phyloP scores from a whole-genome alignment of 1,140 invertebrate genomes.

The Agrilus planipennis region DNA sequence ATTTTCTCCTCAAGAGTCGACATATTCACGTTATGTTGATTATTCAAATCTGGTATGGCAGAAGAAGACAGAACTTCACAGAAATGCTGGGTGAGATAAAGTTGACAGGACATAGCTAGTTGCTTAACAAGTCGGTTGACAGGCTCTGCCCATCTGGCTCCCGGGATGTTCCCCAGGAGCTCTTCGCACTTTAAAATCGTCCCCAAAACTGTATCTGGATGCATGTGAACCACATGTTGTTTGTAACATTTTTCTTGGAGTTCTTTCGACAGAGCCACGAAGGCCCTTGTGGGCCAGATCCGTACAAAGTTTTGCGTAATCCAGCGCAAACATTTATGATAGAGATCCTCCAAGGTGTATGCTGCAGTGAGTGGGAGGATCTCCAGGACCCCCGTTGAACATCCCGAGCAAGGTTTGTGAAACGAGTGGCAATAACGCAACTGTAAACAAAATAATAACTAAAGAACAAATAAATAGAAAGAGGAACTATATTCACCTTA shows the following conservation, averaged over 20 bases:
- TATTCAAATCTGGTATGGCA: constrained; percentile 49
- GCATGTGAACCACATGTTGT: constrained; percentile 65
- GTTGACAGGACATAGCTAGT: constrained; percentile 50
- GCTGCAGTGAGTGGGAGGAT: constrained; percentile 68
- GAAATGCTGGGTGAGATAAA: constrained; percentile 51
- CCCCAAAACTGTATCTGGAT: constrained; percentile 36
- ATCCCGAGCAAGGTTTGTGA: constrained; percentile 53
- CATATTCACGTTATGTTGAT: constrained; percentile 34
- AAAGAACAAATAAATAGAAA: too few species aligned
- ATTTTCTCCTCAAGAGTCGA: constrained; percentile 44
- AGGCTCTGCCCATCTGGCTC: constrained; percentile 59
- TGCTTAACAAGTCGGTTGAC: constrained; percentile 53
- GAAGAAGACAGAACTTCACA: constrained; percentile 48
- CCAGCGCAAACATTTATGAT: constrained; percentile 73
- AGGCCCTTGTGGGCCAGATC: constrained; percentile 77
- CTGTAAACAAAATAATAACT: too few species aligned
- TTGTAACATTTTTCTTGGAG: constrained; percentile 71
- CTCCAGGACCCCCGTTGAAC: constrained; percentile 51
- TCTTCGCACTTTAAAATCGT: constrained; percentile 57
- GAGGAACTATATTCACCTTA: too few species aligned
- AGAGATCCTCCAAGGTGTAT: constrained; percentile 77
- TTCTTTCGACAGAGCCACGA: constrained; percentile 67
- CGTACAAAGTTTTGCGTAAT: constrained; percentile 71
- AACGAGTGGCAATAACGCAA: constrained; percentile 87
- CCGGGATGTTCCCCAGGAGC: constrained; percentile 51